Percentiles rank a stretch among this genome's conserved stretches.
These are phyloP conservation scores for Macheiramphus alcinus DNA, from an alignment of 2,113 vertebrate genomes.

Conservation along the genomic window DNA sequence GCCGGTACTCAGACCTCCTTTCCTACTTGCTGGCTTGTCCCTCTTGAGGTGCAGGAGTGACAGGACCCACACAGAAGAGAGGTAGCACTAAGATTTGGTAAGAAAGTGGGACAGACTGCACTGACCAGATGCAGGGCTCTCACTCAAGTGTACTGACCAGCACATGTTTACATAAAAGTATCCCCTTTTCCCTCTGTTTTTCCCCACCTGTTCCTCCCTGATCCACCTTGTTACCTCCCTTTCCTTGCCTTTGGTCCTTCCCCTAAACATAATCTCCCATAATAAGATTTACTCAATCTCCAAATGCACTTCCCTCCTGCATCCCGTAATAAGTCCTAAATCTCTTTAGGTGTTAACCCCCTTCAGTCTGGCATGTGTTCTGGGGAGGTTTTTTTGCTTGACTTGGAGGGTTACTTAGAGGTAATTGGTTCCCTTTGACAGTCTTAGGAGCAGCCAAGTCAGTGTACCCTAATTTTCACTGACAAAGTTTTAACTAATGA, in stretches of 20 bases:
- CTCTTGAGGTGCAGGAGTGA: neutral
- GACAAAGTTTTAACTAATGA: neutral
- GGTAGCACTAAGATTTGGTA: neutral
- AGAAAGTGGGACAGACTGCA: neutral
- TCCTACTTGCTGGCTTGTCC: neutral
- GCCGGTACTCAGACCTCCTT: accelerated
- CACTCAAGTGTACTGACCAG: neutral
- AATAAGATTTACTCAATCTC: neutral
- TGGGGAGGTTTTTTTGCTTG: neutral
- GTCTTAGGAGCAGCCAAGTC: neutral
- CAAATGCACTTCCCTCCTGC: neutral
- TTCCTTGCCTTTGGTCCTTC: neutral
- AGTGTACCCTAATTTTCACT: neutral
- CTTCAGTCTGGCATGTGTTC: neutral
- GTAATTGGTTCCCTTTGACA: neutral
- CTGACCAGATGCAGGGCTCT: neutral
- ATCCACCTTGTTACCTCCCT: neutral
- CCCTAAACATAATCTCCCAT: neutral
- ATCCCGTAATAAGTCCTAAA: neutral
- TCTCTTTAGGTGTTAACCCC: neutral
- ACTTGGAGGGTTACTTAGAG: neutral
- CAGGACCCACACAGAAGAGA: neutral
- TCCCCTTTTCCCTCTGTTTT: neutral
- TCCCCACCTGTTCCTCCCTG: neutral
- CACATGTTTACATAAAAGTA: neutral